Conservation (phyloP, 2,113 vertebrate genomes). For the Megaceryle maxima region DNA sequence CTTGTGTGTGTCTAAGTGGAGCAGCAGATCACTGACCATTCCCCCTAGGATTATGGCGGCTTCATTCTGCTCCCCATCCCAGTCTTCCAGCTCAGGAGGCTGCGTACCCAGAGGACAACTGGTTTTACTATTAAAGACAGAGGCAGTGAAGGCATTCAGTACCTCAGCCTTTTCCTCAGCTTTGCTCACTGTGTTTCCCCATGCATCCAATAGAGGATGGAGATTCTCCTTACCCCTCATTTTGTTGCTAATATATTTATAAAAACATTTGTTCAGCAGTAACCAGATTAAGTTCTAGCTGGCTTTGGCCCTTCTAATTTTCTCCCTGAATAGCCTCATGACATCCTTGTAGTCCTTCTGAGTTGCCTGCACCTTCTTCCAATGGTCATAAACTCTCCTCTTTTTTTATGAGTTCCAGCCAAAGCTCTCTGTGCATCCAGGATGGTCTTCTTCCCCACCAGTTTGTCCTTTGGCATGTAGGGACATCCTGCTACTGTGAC, state of each 20-base stretch:
- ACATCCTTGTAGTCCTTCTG: neutral
- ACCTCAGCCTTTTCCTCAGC: neutral
- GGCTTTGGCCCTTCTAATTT: neutral
- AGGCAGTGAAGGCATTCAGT: neutral
- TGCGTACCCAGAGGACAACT: neutral
- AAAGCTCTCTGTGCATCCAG: neutral
- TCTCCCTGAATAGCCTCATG: neutral
- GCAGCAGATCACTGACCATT: too few relatives aligned
- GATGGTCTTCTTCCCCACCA: neutral
- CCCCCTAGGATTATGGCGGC: too few relatives aligned
- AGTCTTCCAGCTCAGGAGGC: too few relatives aligned
- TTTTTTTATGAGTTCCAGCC: neutral
- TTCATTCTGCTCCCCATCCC: too few relatives aligned
- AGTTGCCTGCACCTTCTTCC: neutral
- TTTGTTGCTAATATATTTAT: neutral
- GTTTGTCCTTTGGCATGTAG: neutral
- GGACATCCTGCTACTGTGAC: too few relatives aligned
- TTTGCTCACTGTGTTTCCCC: neutral
- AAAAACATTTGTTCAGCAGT: neutral
- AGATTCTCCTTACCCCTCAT: neutral
- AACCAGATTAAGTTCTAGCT: neutral
- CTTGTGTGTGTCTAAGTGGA: too few relatives aligned
- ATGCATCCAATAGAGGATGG: neutral
- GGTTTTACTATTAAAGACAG: neutral
- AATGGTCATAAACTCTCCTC: neutral